Conservation (phyloP, 1,140 invertebrate species). For the Ptiloglossa arizonensis region DNA sequence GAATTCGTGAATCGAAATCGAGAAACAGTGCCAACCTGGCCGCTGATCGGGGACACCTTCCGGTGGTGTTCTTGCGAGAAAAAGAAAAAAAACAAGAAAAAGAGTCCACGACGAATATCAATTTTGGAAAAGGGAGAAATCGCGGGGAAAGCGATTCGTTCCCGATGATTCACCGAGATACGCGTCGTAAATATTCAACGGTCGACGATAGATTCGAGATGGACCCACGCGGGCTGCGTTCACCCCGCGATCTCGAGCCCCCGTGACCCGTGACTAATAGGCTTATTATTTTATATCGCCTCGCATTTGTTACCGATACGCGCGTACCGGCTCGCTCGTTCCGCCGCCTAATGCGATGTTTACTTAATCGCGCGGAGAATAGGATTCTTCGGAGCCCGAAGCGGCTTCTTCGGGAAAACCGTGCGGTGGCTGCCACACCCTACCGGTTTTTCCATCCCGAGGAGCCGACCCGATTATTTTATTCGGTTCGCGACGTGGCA, state of each 20-base stretch:
- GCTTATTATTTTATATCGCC: slow-evolving; percentile 81
- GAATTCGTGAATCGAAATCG: slow-evolving; percentile 46
- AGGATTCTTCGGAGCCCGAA: no score
- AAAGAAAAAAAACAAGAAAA: background rate
- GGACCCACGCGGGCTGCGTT: slow-evolving; percentile 27
- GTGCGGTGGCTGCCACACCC: background rate
- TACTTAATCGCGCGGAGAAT: slow-evolving; percentile 73
- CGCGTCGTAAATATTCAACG: slow-evolving; percentile 29
- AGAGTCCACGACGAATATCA: no score
- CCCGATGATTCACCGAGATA: background rate
- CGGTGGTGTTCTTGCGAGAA: no score
- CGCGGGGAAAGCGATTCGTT: background rate
- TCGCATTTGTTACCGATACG: slow-evolving; percentile 75
- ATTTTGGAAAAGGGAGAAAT: background rate
- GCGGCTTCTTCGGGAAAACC: no score
- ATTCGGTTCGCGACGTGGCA: no score
- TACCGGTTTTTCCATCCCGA: no score
- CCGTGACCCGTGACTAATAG: slow-evolving; percentile 76
- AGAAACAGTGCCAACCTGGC: background rate
- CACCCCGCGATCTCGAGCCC: slow-evolving; percentile 46
- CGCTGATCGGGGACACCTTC: slow-evolving; percentile 6
- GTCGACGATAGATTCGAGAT: slow-evolving; percentile 31
- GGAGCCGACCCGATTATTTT: no score
- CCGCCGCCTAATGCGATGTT: slow-evolving; percentile 70
- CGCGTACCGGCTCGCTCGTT: slow-evolving; percentile 44